Percentiles rank a stretch among this genome's conserved stretches.
phyloP scores from a whole-genome alignment of 2,113 vertebrate species.

The Archilochus colubris region DNA sequence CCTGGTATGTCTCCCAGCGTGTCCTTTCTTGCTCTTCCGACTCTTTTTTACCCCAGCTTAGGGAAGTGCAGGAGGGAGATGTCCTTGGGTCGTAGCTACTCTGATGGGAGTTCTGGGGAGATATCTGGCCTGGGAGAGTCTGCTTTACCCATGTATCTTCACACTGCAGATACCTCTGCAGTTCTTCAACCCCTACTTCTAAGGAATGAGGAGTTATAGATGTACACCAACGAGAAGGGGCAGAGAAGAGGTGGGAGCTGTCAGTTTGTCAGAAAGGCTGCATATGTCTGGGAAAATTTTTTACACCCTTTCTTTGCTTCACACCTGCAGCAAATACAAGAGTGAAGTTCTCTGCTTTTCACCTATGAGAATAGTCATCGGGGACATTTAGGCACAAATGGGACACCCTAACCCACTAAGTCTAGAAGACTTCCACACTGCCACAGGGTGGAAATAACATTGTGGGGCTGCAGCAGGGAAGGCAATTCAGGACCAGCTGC shows the following conservation, averaged over 20 bases:
- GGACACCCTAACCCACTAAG: neutral
- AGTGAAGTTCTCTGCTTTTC: neutral
- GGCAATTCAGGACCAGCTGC: neutral
- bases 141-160: neutral
- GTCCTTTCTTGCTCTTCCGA: neutral
- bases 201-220: neutral
- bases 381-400: fast-evolving
- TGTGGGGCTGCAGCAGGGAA: fast-evolving
- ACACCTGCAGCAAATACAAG: neutral
- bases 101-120: fast-evolving
- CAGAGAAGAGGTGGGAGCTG: neutral
- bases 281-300: fast-evolving
- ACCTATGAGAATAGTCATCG: neutral
- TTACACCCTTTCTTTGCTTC: neutral
- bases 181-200: neutral
- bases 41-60: fast-evolving
- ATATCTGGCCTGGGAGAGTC: neutral
- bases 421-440: neutral
- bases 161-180: fast-evolving
- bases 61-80: neutral
- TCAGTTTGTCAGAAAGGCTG: neutral
- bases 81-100: neutral
- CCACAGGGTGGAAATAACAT: fast-evolving
- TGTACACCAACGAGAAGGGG: neutral
- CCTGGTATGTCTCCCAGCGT: too few species aligned